Percentiles rank a stretch among this genome's conserved stretches.
Evolutionary conservation across 2,113 vertebrate species (phyloP).

Genomic region (human (Homo sapiens)): GRCh38 chr3:5435001-5435500

Average conservation of each 20-base stretch:
- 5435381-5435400: not conserved
- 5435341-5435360: slow-evolving; percentile 30
- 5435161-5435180: no score
- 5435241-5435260: not conserved
- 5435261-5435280: not conserved
- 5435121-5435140: no score
- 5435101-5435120: no score
- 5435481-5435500: not conserved
- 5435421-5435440: not conserved
- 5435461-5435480: not conserved
- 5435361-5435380: slow-evolving; percentile 14
- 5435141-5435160: no score
- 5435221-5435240: not conserved
- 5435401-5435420: not conserved
- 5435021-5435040: no score
- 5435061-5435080: no score
- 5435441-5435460: not conserved
- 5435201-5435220: not conserved
- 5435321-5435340: not conserved
- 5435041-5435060: no score
- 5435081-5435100: no score
- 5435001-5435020: no score
- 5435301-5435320: not conserved
- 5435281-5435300: slow-evolving; percentile 25
- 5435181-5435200: no score